These are phyloP conservation scores for Dascillus cervinus DNA, from an alignment of 2,888 invertebrate genomes.

Conservation along the genomic window DNA sequence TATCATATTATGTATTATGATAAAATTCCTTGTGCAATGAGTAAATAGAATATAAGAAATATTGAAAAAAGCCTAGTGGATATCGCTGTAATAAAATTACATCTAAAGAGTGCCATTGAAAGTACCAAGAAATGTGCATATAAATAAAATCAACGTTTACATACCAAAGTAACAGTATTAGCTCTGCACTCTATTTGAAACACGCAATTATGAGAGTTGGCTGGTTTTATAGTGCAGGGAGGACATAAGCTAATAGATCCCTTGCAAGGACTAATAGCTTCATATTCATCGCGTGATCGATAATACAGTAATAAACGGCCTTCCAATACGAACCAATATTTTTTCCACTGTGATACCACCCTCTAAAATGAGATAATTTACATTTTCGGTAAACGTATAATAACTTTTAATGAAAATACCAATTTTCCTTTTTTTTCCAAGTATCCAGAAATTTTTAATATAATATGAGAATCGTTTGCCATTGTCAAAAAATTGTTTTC, in stretches of 20 bases:
- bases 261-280: slow-evolving; percentile 44
- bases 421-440: slow-evolving; percentile 46
- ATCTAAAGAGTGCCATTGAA: background rate
- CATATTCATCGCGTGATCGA: slow-evolving; percentile 46
- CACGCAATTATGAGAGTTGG: slow-evolving; percentile 28
- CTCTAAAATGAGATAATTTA: slow-evolving; percentile 33
- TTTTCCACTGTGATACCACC: slow-evolving; percentile 45
- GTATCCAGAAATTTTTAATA: slow-evolving; percentile 42
- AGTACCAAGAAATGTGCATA: background rate
- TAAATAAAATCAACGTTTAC: slow-evolving; percentile 11
- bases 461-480: slow-evolving; percentile 6
- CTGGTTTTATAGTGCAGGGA: slow-evolving; percentile 40
- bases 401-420: slow-evolving; percentile 34
- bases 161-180: slow-evolving; percentile 42
- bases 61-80: background rate
- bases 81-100: background rate
- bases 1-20: too few species aligned
- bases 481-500: slow-evolving; percentile 3
- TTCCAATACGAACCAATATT: slow-evolving; percentile 50
- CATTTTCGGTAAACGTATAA: too few species aligned
- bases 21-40: too few species aligned
- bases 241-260: slow-evolving; percentile 47
- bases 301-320: slow-evolving; percentile 47
- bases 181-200: slow-evolving; percentile 44
- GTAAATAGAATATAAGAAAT: too few species aligned